Percentiles rank a stretch among this genome's conserved stretches.
phyloP scores from a whole-genome alignment of 2,113 vertebrate species.

The Lagopus muta region DNA sequence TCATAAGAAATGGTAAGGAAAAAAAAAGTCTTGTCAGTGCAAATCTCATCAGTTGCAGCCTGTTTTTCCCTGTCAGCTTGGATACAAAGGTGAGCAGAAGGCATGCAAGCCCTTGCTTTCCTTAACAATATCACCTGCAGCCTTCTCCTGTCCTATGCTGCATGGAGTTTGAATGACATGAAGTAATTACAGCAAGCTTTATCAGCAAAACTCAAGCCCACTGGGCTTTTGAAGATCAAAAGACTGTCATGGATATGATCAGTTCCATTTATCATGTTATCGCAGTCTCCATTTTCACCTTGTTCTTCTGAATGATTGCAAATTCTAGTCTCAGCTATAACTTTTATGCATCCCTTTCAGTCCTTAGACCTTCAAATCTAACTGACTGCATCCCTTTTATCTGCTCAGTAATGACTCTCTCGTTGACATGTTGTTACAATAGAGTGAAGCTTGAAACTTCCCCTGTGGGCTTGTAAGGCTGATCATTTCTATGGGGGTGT shows the following conservation, averaged over 20 bases:
- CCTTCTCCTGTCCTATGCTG: background rate
- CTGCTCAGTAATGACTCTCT: background rate
- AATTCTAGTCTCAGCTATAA: conserved; percentile 7
- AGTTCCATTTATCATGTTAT: conserved; percentile 50
- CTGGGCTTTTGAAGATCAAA: conserved; percentile 59
- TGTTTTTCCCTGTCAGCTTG: conserved; percentile 20
- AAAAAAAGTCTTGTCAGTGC: background rate
- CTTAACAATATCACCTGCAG: background rate
- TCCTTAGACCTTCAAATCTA: conserved; percentile 1
- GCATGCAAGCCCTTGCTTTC: background rate
- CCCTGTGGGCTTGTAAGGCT: background rate
- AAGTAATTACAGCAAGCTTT: conserved; percentile 40
- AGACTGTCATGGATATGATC: conserved; percentile 32
- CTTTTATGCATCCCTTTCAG: background rate
- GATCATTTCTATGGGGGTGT: background rate
- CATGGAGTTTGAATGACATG: background rate
- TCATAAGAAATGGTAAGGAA: background rate
- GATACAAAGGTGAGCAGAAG: background rate
- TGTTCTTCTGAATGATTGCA: background rate
- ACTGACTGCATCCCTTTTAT: conserved; percentile 6
- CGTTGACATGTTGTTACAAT: background rate
- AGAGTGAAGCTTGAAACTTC: conserved; percentile 4
- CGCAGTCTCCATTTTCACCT: conserved; percentile 45
- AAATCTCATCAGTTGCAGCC: background rate
- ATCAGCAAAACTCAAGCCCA: conserved; percentile 45